Evolutionary conservation across 2,888 invertebrate genomes (phyloP), one percentile per base, ranked within the genome.

Genomic region (Drosophila prostipennis): DNA sequence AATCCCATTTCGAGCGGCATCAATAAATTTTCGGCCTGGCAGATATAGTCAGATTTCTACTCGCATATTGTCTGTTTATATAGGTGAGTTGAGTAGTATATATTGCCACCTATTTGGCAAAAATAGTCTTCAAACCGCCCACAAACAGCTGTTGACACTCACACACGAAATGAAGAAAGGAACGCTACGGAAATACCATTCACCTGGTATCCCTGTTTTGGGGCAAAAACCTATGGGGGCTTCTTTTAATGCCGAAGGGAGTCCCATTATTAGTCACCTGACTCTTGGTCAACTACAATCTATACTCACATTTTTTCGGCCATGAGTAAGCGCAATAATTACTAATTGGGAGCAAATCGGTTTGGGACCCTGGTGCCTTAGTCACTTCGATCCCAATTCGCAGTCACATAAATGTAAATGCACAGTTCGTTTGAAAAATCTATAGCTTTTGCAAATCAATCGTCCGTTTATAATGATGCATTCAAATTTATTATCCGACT

Each of bases 1-100:
- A 81, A 81, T 78, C 81, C 74, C 74, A 76, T 84, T 80, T 80
- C 63, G 39, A 73, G 72, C 83, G 65, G 67, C 86, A 64, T 80
- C 80, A 86, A 81, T 86, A 86, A 78, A 81, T 86, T 76, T 67
- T 81, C 54, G 54, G 43, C 53, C 48, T 8, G 70, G 74, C 76
- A 80, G 60, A 70, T 76, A 63, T 68, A 71, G 80, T 68, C 78
- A 65, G 42, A 61, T 56, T 61, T 53, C 39, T 48, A 49, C 37
- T 43, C 48, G 46, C 49, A 32, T 32, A 34, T n/a, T 46, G 37
- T 29, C 42, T 52, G 40, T 49, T 56, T 48, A 40, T 43, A 26
- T 40, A 39, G 48, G 48, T 32, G 48, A 48, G 48, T 13, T 42
- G 14, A 8, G 23, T 56, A 42, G 36, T 51, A 39, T 63, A 43